Evolutionary conservation across 2,888 invertebrate genomes (phyloP).

Genomic region (Altica lythri): DNA sequence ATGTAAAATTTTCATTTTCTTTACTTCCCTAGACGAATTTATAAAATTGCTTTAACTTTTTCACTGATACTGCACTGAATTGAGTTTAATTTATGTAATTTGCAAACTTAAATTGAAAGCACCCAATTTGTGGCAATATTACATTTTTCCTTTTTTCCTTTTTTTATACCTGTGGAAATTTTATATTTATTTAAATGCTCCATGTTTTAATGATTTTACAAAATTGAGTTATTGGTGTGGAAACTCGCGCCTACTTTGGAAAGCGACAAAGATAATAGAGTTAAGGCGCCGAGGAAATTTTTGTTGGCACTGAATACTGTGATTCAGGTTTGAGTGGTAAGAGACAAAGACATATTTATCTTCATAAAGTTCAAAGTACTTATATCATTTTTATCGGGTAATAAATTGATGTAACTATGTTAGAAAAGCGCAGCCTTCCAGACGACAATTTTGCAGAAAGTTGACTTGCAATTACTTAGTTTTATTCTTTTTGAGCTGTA

Average conservation of each 20-base stretch:
- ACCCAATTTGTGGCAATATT: slow-evolving; percentile 33
- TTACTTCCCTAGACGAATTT: not conserved
- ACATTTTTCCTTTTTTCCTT: slow-evolving; percentile 22
- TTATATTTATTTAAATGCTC: slow-evolving; percentile 3
- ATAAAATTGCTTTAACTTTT: slow-evolving; percentile 18
- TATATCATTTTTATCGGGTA: not conserved
- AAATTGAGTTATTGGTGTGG: slow-evolving; percentile 12
- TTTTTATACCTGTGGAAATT: slow-evolving; percentile 1
- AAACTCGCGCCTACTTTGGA: not conserved
- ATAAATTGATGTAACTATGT: not conserved
- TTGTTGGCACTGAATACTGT: not conserved
- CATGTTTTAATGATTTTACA: slow-evolving; percentile 13
- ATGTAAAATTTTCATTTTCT: too few species aligned
- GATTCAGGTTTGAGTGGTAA: not conserved
- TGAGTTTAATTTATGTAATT: slow-evolving; percentile 36
- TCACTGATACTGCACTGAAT: slow-evolving; percentile 17
- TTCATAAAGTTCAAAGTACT: not conserved
- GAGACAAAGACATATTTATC: not conserved
- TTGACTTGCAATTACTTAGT: too few species aligned
- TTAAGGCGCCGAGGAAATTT: slow-evolving; percentile 5
- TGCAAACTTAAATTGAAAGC: slow-evolving; percentile 40
- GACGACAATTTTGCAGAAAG: not conserved
- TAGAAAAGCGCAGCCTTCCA: not conserved
- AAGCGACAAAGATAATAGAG: slow-evolving; percentile 2
- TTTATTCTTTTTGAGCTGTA: not conserved